These are phyloP conservation scores for Lamprologus speciosus DNA, from an alignment of 2,113 vertebrate genomes.

Conservation along the genomic window DNA sequence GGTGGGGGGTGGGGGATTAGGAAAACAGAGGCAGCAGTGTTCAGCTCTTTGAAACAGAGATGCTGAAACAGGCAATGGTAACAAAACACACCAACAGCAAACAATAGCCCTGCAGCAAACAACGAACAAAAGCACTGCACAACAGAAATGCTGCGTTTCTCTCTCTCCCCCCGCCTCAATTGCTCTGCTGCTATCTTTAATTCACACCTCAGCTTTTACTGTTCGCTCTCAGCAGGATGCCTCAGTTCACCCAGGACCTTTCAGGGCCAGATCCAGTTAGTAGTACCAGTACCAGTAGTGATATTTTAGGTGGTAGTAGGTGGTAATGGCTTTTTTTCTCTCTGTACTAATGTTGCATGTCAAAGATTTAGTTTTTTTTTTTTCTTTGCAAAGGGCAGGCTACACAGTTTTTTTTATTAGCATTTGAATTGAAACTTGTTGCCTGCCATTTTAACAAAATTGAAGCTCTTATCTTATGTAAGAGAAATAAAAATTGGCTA, in stretches of 20 bases:
- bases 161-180: background rate
- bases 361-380: background rate
- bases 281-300: background rate
- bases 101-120: slow-evolving; percentile 30
- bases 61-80: slow-evolving; percentile 55
- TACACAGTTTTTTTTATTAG: background rate
- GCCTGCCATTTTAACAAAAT: background rate
- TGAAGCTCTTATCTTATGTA: background rate
- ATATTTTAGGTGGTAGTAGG: background rate
- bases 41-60: slow-evolving; percentile 44
- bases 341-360: background rate
- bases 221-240: background rate
- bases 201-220: background rate
- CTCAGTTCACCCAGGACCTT: background rate
- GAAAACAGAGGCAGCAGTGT: slow-evolving; percentile 13
- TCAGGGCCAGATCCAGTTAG: background rate
- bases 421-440: background rate
- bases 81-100: slow-evolving; percentile 46
- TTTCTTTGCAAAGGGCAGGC: background rate
- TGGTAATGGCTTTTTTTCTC: background rate
- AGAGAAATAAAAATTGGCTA: background rate
- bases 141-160: slow-evolving; percentile 53
- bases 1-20: slow-evolving; percentile 19
- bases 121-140: slow-evolving; percentile 31
- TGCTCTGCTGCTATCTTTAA: background rate